These are phyloP conservation scores for Drosophila nikananu DNA, from an alignment of 1,140 invertebrate species.

Conservation along the genomic window DNA sequence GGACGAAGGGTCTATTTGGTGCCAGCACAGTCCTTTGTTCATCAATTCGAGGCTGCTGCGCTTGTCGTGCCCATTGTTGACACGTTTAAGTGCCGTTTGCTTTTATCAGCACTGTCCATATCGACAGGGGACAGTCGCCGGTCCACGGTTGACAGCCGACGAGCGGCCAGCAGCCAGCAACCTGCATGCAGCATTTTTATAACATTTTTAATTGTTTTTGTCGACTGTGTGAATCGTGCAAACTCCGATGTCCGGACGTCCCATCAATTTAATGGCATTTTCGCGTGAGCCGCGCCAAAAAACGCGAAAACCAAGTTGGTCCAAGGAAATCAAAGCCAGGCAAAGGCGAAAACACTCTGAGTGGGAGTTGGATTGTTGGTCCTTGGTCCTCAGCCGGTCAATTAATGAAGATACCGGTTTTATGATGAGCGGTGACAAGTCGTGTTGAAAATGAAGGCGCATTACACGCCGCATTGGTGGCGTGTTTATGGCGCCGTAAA, in stretches of 20 bases:
- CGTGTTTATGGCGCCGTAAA: slow-evolving; percentile 71
- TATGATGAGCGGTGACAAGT: slow-evolving; percentile 80
- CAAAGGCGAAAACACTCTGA: slow-evolving; percentile 29
- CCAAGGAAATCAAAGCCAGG: slow-evolving; percentile 65
- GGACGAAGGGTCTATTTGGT: slow-evolving; percentile 19
- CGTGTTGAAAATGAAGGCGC: slow-evolving; percentile 61
- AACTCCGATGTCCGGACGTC: slow-evolving; percentile 36
- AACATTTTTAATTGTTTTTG: slow-evolving; percentile 83
- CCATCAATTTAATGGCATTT: slow-evolving; percentile 82
- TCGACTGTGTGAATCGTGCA: slow-evolving; percentile 68
- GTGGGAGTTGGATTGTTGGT: not conserved
- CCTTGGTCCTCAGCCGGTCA: slow-evolving; percentile 38
- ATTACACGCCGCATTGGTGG: slow-evolving; percentile 75
- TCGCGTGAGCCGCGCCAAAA: slow-evolving; percentile 61
- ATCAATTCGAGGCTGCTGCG: slow-evolving; percentile 70
- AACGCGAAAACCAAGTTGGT: slow-evolving; percentile 2
- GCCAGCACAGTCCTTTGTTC: slow-evolving; percentile 58
- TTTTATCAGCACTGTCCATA: slow-evolving; percentile 74
- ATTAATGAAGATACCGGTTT: slow-evolving; percentile 80
- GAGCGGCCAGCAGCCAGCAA: slow-evolving; percentile 31
- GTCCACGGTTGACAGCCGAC: slow-evolving; percentile 11
- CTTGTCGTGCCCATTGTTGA: slow-evolving; percentile 79
- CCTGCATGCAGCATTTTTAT: slow-evolving; percentile 81
- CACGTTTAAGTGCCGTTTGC: slow-evolving; percentile 83
- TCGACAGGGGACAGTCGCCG: slow-evolving; percentile 44